Conservation (phyloP, 2,113 vertebrate species). For the Rhabdornis inornatus region DNA sequence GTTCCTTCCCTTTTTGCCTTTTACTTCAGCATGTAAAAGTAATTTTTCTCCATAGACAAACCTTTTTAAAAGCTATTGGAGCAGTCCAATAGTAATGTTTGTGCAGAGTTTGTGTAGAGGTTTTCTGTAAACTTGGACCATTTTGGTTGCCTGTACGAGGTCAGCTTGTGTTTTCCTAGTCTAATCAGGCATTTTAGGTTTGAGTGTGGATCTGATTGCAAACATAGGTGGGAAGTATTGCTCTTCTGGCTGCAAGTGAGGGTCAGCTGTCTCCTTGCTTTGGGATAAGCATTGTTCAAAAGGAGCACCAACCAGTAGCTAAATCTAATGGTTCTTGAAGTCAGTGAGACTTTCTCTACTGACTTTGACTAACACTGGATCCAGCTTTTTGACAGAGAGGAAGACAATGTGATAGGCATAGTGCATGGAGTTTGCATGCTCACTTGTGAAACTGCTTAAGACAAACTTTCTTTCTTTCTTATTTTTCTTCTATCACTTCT, state of each 20-base stretch:
- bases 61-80: background rate
- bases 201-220: background rate
- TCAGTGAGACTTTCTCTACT: background rate
- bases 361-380: background rate
- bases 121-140: background rate
- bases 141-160: background rate
- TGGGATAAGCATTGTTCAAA: background rate
- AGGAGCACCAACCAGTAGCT: background rate
- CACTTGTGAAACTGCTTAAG: background rate
- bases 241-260: background rate
- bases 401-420: background rate
- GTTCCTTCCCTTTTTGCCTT: background rate
- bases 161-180: background rate
- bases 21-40: constrained; percentile 22
- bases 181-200: background rate
- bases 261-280: background rate
- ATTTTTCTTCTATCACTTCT: constrained; percentile 72
- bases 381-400: background rate
- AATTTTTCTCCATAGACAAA: background rate
- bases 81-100: background rate
- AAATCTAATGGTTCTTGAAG: background rate
- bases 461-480: constrained; percentile 57
- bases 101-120: background rate
- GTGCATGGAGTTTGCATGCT: constrained; percentile 73
- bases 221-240: background rate